Base-by-base conservation (phyloP, 1,140 invertebrate species). In the Achatina immaculata region DNA sequence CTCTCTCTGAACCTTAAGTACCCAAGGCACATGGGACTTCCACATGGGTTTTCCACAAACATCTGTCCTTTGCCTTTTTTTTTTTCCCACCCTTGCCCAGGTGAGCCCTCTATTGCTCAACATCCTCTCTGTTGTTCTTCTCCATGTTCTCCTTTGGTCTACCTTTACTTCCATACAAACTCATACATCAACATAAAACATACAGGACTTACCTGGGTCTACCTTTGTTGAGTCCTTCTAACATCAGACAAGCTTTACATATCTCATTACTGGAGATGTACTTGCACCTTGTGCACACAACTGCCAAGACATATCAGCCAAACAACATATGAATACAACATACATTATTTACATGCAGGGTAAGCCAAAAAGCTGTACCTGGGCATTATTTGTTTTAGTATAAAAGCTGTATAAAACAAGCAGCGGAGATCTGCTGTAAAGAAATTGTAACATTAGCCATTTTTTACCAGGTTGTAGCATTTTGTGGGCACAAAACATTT, bases 201-300 rank as follows among this genome's bases (percentile, higher is more conserved):
- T 43, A 19, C 9, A 16, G 34, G 21, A n/a, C 68, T 85, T 86
- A 91, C 88, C 88, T 95, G 2, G 98, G 97, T 66, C 96, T 89
- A 19, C 98, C 98, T 88, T 95, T 95, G 90, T 99, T 99, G 0
- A 99, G 92, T 16, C 98, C 98, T 93, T 99, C 96, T 7, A 99
- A 92, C 72, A 99, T 92, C 2, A 98, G 94, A 92, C 98, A 99
- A 0, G 98, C 98, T 92, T 99, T 99, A 90, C 98, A 99, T 19
- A 99, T 93, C 86, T 94, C 93, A 91, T 99, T 97, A 86, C 97
- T 99, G 2, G 98, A 99, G 4, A 99, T 96, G 92, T 97, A 99
- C 45, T 96, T 95, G 92, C 98, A 99, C 77, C 95, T 93, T 28
- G 91, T 92, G 92, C 98, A 99, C 11, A 83, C 87, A 51, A 91